Base-by-base conservation (phyloP, 2,113 vertebrate species). In the pig (Sus scrofa) region DNA sequence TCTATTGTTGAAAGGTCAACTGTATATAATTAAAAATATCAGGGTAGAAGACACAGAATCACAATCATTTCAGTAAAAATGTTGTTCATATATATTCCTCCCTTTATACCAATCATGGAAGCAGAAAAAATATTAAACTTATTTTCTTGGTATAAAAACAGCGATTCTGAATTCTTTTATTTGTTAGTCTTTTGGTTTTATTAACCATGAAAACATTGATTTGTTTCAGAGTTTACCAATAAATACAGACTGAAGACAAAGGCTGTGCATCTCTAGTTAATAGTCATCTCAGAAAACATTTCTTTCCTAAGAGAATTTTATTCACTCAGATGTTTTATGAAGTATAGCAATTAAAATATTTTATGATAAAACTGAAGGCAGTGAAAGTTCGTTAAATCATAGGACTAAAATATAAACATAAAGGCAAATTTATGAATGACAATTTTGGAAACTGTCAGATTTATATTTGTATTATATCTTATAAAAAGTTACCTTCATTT, bases 311-410 rank as follows among this genome's bases (percentile, higher is more conserved):
- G 27, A 87, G 3, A 67, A 89, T 96, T 95, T 87, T 68, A 88
- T 95, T 89, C 95, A 93, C 86, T 93, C 37, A 73, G 22, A 86
- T 91, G 7, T 20, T 96, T 95, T 95, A 85, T 89, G 14, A 84
- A 94, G 39, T 75, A 1, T 27, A 86, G 56, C 70, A 83, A 96
- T 93, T 97, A 94, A 87, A 87, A n/a, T 39, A 0, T 91, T 81
- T 94, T 88, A 94, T 88, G 30, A 71, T 85, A 84, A 95, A 97
- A 81, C 34, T 93, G 54, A 79, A 88, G 39, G 39, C 22, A 96
- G 70, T 63, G 18, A 84, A 71, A 77, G 6, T 56, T 93, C 1
- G 15, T 89, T 88, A 91, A 85, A 79, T 86, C 34, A 75, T 4
- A 68, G 8, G 0, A 54, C 10, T 96, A 27, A 62, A 81, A 89